Base-by-base conservation (phyloP, 2,888 invertebrate species). In the Pandemis cinnamomeana region DNA sequence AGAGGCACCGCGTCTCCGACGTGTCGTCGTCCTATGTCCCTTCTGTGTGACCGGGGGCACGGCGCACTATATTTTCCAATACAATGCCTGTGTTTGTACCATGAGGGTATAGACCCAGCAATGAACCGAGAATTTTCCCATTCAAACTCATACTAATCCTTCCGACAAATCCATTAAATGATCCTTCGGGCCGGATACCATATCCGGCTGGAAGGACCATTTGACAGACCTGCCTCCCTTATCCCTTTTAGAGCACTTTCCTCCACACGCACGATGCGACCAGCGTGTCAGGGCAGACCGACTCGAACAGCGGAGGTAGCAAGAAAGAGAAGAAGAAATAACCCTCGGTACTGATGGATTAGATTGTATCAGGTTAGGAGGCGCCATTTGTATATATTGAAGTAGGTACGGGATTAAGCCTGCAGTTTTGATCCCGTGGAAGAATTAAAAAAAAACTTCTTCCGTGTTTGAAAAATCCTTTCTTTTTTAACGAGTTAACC, bases 241-340 rank as follows among this genome's bases (percentile, higher is more conserved):
- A 10, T n/a, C 11, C 27, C 11, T 27, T 27, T 27, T 58, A 58
- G 58, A 13, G 3, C 27, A 58, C 1, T 58, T 58, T 58, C 58
- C 27, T 58, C 5, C 58, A 58, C 58, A 3, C 27, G 27, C 27
- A 27, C 27, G 58, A 58, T 11, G 58, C 27, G 27, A 58, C 11
- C 10, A 58, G 27, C 5, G 58, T 11, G 58, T 58, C 58, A 27
- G 58, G 58, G 27, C 58, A 27, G 58, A 58, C 58, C 8, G 58
- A 58, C 27, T 58, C 58, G 7, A 55, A 5, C 55, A 55, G 15
- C 55, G 55, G 55, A 2, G 20, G 20, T 8, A 7, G n/a, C 20
- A 55, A 55, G 55, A 55, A 55, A 55, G 55, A 15, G 11, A 58
- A 58, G 58, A 58, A 58, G 58, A 58, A 58, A 58, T 58, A 58